Conservation (phyloP, 2,888 invertebrate species). For the Poecilobothrus nobilitatus region DNA sequence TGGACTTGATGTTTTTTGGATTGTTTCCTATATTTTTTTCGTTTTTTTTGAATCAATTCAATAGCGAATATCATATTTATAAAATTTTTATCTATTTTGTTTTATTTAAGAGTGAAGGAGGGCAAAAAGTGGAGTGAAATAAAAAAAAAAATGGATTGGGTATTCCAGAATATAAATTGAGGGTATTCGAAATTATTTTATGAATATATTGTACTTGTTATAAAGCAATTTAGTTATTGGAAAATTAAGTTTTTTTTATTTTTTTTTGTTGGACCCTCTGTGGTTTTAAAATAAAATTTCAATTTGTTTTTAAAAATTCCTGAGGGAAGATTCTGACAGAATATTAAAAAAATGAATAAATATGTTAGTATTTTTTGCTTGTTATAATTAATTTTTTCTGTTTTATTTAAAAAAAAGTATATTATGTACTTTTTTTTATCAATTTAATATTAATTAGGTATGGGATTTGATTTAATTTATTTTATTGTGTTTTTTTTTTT, state of each 20-base stretch:
- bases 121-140: too few relatives aligned
- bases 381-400: too few relatives aligned
- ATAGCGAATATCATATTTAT: background rate
- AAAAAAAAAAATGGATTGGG: too few relatives aligned
- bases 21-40: background rate
- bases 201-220: background rate
- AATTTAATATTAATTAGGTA: too few relatives aligned
- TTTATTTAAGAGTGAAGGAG: background rate
- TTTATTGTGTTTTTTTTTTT: too few relatives aligned
- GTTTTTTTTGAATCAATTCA: background rate
- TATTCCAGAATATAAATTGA: background rate
- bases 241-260: background rate
- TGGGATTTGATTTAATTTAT: too few relatives aligned
- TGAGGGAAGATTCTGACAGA: background rate
- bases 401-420: too few relatives aligned
- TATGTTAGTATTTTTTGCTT: too few relatives aligned
- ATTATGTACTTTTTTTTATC: too few relatives aligned
- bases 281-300: background rate
- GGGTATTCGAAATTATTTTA: too few relatives aligned
- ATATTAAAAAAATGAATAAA: too few relatives aligned
- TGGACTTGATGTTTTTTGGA: background rate
- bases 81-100: slow-evolving; percentile 1
- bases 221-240: background rate
- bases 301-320: background rate
- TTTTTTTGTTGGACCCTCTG: background rate